Percentiles rank a stretch among this genome's conserved stretches.
Evolutionary conservation across 2,888 invertebrate species (phyloP).

Genomic region (Cantharis rustica): DNA sequence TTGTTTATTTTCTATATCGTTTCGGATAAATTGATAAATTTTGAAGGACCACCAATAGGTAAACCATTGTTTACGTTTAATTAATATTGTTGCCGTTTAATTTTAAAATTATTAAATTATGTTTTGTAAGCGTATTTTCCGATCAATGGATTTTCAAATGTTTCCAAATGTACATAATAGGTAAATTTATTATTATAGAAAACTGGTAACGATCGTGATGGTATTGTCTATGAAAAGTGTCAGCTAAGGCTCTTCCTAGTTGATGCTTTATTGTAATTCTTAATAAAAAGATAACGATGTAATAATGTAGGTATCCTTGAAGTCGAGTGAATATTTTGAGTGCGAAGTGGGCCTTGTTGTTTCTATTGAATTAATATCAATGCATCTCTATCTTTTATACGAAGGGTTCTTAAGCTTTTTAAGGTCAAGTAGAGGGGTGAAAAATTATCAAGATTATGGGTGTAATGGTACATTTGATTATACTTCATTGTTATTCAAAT

Average conservation of each 20-base stretch:
- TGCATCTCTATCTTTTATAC: neutral
- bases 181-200: too few species aligned
- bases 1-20: neutral
- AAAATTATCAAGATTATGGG: neutral
- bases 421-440: neutral
- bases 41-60: neutral
- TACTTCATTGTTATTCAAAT: neutral
- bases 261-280: neutral
- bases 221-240: neutral
- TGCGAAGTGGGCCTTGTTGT: neutral
- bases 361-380: neutral
- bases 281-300: neutral
- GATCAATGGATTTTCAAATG: neutral
- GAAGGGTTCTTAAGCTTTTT: neutral
- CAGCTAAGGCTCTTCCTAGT: neutral
- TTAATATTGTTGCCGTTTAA: neutral
- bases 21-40: neutral
- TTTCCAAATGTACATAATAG: neutral
- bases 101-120: neutral
- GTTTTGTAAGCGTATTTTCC: neutral
- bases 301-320: neutral
- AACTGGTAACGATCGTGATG: too few species aligned
- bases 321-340: neutral
- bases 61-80: neutral
- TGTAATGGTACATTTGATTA: neutral